Evolutionary conservation across 2,888 invertebrate species (phyloP).

Genomic region (Pardosa pseudoannulata): DNA sequence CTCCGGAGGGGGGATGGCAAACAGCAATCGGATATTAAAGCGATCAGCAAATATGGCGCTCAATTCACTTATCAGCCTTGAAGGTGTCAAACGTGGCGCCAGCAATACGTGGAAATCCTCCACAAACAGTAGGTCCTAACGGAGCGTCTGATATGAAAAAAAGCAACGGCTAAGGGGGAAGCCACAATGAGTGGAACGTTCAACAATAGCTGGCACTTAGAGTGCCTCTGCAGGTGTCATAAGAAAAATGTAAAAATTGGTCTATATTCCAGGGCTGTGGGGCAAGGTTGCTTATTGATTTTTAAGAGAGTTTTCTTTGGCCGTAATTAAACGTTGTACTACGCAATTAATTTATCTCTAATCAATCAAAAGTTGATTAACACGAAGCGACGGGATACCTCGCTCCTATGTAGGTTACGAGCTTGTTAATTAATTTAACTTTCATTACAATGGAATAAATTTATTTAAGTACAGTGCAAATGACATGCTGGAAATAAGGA

Average conservation of each 20-base stretch:
- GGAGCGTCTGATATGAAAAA: background rate
- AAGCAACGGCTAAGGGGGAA: background rate
- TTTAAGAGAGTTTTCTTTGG: background rate
- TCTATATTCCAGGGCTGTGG: background rate
- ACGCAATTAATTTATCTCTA: too few species aligned
- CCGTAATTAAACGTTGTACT: too few species aligned
- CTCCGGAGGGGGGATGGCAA: constrained; percentile 1
- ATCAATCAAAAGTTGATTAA: too few species aligned
- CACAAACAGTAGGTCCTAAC: constrained; percentile 5
- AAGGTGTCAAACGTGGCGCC: constrained; percentile 63
- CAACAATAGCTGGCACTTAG: background rate
- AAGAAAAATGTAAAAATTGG: background rate
- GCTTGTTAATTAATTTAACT: too few species aligned
- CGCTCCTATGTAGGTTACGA: too few species aligned
- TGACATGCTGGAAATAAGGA: too few species aligned
- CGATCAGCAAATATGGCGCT: constrained; percentile 64
- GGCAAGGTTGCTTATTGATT: background rate
- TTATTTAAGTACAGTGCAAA: too few species aligned
- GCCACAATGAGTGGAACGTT: background rate
- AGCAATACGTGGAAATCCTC: constrained; percentile 2
- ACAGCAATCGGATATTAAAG: constrained; percentile 61
- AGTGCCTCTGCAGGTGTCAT: background rate
- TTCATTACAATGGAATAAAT: too few species aligned
- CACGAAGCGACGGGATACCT: too few species aligned
- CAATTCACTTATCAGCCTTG: constrained; percentile 60